A percentile compares a stretch with the other conserved stretches of the same genome.
Conservation (phyloP, 2,888 invertebrate species). For the Empis livida region DNA sequence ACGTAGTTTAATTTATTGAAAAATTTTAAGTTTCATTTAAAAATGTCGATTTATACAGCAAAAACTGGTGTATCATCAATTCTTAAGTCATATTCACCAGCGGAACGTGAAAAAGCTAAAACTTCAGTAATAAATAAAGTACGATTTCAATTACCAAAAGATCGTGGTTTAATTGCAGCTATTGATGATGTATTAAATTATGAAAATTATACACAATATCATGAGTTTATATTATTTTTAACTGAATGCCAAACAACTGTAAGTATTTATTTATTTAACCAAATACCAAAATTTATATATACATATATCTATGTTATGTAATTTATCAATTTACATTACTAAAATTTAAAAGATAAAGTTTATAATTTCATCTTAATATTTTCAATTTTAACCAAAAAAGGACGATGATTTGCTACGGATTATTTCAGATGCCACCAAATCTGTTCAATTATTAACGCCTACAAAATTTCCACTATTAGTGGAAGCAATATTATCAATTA, state of each 20-base stretch:
- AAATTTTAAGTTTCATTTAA: neutral
- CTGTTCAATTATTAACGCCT: constrained; percentile 44
- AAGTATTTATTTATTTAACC: too few relatives aligned
- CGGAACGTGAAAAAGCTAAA: constrained; percentile 28
- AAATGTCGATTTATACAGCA: constrained; percentile 27
- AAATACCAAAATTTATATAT: too few relatives aligned
- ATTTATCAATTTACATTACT: too few relatives aligned
- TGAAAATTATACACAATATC: constrained; percentile 20
- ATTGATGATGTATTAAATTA: constrained; percentile 20
- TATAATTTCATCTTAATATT: too few relatives aligned
- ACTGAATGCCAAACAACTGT: constrained; percentile 21
- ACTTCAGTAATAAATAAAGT: constrained; percentile 27
- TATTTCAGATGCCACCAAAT: constrained; percentile 42
- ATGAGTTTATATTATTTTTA: constrained; percentile 25
- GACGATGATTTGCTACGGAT: constrained; percentile 45
- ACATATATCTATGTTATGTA: neutral
- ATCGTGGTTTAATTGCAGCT: constrained; percentile 21
- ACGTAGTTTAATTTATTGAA: too few relatives aligned
- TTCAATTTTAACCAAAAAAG: constrained; percentile 21
- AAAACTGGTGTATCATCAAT: constrained; percentile 28
- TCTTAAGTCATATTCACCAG: constrained; percentile 24
- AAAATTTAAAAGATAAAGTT: too few relatives aligned
- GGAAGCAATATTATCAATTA: constrained; percentile 44
- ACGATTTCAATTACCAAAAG: constrained; percentile 25
- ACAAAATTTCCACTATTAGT: constrained; percentile 43